A percentile compares a stretch with the other conserved stretches of the same genome.
Evolutionary conservation across 2,797 vertebrate genomes (phyloP).

Genomic region (Macroramphosus scolopax): DNA sequence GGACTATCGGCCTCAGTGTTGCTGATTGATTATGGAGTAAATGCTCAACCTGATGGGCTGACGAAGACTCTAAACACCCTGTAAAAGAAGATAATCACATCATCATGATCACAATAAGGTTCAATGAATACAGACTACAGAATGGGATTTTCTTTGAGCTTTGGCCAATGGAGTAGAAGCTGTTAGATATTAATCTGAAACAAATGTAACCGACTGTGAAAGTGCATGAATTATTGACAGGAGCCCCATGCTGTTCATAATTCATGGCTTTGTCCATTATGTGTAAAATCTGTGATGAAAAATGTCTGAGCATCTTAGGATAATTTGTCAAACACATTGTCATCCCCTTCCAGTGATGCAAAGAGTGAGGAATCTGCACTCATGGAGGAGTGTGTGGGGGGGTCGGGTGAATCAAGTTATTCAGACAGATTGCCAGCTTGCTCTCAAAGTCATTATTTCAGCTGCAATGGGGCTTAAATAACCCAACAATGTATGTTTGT

Average conservation of each 20-base stretch:
- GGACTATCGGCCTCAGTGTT: background rate
- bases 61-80: constrained; percentile 18
- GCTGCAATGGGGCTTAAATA: constrained; percentile 1
- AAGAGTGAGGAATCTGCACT: too few relatives aligned
- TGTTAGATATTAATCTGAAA: constrained; percentile 8
- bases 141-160: background rate
- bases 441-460: background rate
- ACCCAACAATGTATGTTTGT: too few relatives aligned
- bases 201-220: constrained; percentile 22
- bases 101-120: background rate
- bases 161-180: background rate
- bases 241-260: constrained; percentile 26
- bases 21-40: background rate
- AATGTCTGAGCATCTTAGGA: constrained; percentile 3
- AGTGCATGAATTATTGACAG: constrained; percentile 55
- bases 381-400: too few relatives aligned
- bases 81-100: constrained; percentile 8
- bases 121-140: background rate
- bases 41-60: background rate
- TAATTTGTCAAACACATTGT: background rate
- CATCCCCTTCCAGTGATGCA: too few relatives aligned
- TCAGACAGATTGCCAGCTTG: background rate
- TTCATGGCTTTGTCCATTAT: constrained; percentile 34
- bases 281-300: constrained; percentile 17
- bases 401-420: too few relatives aligned